phyloP scores from a whole-genome alignment of 2,113 vertebrate genomes.

The Pangasianodon gigas region DNA sequence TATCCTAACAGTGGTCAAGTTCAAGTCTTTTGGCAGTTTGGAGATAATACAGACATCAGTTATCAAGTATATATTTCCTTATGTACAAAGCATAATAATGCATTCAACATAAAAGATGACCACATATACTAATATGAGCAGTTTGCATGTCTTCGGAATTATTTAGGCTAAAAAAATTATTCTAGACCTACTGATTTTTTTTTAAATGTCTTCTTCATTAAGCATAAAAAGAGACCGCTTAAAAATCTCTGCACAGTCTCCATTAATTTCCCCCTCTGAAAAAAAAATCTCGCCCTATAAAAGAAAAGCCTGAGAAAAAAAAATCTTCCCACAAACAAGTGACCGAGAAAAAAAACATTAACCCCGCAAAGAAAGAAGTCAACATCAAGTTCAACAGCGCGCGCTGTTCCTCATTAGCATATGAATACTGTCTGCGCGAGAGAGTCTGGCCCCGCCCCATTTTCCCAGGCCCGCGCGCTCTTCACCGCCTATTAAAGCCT shows the following conservation, averaged over 20 bases:
- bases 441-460: conserved; percentile 77
- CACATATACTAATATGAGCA: background rate
- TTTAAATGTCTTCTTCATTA: background rate
- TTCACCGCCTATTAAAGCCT: conserved; percentile 11
- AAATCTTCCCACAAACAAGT: conserved; percentile 80
- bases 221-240: background rate
- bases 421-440: conserved; percentile 82
- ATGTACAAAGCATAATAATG: background rate
- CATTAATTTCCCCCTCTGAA: background rate
- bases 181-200: background rate
- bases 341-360: conserved; percentile 63
- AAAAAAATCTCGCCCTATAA: background rate
- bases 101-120: background rate
- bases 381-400: conserved; percentile 92
- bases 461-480: conserved; percentile 84
- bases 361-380: conserved; percentile 77
- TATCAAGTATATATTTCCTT: background rate
- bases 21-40: background rate
- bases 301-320: conserved; percentile 62
- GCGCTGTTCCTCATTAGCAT: conserved; percentile 80
- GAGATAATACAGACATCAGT: background rate
- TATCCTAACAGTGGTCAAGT: background rate
- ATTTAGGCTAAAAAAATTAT: background rate
- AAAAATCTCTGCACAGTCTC: background rate
- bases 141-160: background rate